phyloP scores from a whole-genome alignment of 2,113 vertebrate genomes.

The Formicarius rufipectus region DNA sequence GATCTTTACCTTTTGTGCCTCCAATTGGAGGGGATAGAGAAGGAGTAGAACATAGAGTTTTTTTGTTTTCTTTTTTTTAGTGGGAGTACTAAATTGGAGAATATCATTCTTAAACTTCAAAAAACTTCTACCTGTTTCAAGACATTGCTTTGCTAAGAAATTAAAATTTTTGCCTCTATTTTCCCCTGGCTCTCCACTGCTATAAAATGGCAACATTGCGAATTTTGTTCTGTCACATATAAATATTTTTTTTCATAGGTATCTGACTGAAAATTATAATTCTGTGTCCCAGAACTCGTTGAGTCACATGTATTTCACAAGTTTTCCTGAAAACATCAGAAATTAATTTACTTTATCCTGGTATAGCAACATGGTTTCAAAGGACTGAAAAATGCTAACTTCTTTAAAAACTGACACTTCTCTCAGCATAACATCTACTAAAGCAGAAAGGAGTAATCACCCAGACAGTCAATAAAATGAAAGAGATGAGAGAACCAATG shows the following conservation, averaged over 20 bases:
- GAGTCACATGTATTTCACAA: neutral
- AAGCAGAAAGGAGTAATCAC: neutral
- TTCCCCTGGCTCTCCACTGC: neutral
- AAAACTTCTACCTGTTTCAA: neutral
- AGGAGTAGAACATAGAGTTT: no score
- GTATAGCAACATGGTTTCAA: neutral
- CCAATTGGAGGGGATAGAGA: rapidly evolving
- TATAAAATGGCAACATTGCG: no score
- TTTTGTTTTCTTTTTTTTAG: no score
- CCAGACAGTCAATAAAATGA: neutral
- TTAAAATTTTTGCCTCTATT: neutral
- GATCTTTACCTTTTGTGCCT: neutral
- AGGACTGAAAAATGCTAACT: neutral
- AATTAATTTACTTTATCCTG: neutral
- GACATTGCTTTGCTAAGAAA: neutral
- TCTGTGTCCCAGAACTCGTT: neutral
- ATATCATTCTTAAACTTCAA: neutral
- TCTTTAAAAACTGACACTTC: neutral
- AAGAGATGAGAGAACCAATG: neutral
- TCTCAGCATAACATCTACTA: neutral
- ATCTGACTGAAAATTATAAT: neutral
- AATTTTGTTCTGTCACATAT: no score
- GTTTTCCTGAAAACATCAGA: neutral
- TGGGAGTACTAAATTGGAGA: neutral
- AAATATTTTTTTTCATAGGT: neutral